Base-by-base conservation (phyloP, 2,113 vertebrate genomes). In the Atherinomorus stipes region DNA sequence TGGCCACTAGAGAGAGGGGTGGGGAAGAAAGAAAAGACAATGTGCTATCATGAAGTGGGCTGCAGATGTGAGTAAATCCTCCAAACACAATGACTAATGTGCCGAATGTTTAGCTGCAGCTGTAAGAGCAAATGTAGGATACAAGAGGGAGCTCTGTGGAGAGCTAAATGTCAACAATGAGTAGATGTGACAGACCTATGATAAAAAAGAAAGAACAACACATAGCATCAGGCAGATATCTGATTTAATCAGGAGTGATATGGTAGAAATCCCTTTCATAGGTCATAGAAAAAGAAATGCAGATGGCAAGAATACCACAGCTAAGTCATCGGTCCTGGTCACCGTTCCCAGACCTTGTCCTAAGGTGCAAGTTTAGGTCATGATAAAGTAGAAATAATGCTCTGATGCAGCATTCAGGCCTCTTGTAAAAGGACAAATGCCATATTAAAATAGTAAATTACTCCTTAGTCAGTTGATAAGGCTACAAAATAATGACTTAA, bases 341-440 rank as follows among this genome's bases (percentile, higher is more conserved):
- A 59, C 83, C 69, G 38, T 77, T 63, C 7, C 12, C 57, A 79
- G 58, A 51, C 40, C 59, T 61, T 50, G 58, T 85, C 84, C 75
- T n/a, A 38, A 82, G 85, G 83, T 78, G 52, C 25, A 51, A 52
- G 73, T 62, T 60, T 2, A 54, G 80, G 78, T 60, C 64, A 40
- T 73, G 80, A 78, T 60, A 72, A 76, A 37, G 52, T 31, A 44
- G 68, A 76, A n/a, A 71, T 76, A 58, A 74, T 69, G 50, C 59
- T 74, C 64, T 83, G 83, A 89, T 73, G 85, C 83, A 84, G 78
- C 79, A 88, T 66, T 34, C 51, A 34, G 37, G 40, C 73, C 22
- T 19, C 63, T 73, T 84, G 78, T 69, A 59, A 90, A 92, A 90
- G 84, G 86, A 75, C 86, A 90, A 82, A 87, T 68, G 85, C 60